These are phyloP conservation scores for Pluvialis apricaria DNA, from an alignment of 2,113 vertebrate genomes.

Conservation along the genomic window DNA sequence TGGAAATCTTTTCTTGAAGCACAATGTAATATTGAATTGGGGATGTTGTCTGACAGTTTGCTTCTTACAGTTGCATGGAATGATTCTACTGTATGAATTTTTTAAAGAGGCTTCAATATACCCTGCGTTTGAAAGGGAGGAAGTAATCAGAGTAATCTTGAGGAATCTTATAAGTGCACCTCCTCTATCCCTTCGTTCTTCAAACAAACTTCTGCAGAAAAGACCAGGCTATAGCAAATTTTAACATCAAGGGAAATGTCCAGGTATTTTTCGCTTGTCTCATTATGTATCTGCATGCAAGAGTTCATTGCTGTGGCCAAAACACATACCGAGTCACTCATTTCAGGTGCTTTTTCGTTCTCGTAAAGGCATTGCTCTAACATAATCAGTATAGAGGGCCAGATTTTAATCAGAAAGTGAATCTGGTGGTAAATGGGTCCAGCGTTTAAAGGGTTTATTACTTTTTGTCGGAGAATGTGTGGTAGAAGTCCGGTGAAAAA, in stretches of 20 bases:
- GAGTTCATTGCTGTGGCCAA: background rate
- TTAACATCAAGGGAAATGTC: background rate
- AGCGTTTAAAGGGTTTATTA: background rate
- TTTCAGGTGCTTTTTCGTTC: background rate
- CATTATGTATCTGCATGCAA: background rate
- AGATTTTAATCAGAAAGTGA: background rate
- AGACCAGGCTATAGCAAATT: background rate
- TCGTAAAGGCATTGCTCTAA: background rate
- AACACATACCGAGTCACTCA: background rate
- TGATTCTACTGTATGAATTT: constrained; percentile 76
- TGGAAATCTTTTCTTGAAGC: constrained; percentile 92
- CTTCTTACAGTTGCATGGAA: constrained; percentile 67
- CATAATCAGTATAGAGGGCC: background rate
- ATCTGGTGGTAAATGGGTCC: background rate
- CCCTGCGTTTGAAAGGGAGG: constrained; percentile 62
- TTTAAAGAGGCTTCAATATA: constrained; percentile 73
- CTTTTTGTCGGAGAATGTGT: background rate
- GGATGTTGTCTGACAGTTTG: constrained; percentile 81
- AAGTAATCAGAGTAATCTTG: constrained; percentile 60
- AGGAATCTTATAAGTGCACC: constrained; percentile 33
- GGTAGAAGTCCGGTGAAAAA: background rate
- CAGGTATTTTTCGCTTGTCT: background rate
- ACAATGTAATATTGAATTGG: constrained; percentile 85
- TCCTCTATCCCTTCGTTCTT: background rate
- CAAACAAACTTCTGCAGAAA: constrained; percentile 8